A percentile compares a stretch with the other conserved stretches of the same genome.
phyloP scores from a whole-genome alignment of 1,140 invertebrate genomes.

The Orussus abietinus region DNA sequence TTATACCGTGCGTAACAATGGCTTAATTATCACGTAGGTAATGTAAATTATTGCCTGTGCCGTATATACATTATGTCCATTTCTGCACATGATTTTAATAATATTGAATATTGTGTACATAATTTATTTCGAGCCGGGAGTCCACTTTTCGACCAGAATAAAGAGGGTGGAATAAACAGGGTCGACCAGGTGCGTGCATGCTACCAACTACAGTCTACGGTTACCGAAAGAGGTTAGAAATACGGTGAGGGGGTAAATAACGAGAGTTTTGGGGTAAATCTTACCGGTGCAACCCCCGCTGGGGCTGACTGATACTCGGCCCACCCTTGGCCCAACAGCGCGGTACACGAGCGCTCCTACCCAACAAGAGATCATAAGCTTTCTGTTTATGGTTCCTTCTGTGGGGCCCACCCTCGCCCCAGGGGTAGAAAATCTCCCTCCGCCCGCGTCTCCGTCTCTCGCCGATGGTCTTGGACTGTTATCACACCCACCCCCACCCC shows the following conservation, averaged over 20 bases:
- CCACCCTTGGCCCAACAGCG: conserved; percentile 50
- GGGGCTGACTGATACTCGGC: conserved; percentile 50
- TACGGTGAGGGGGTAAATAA: conserved; percentile 26
- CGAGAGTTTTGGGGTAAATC: conserved; percentile 42
- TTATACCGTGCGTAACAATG: too few relatives aligned
- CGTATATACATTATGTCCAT: too few relatives aligned
- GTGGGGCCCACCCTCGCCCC: neutral
- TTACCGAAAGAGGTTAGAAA: conserved; percentile 34
- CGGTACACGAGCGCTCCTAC: conserved; percentile 53
- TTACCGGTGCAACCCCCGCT: conserved; percentile 54
- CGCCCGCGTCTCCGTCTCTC: too few relatives aligned
- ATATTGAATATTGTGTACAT: too few relatives aligned
- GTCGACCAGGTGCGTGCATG: conserved; percentile 25
- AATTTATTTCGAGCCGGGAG: too few relatives aligned
- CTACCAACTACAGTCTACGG: conserved; percentile 49
- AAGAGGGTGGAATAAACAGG: neutral
- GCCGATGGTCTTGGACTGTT: too few relatives aligned
- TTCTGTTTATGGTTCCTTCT: neutral
- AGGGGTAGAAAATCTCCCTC: too few relatives aligned
- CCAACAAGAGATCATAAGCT: conserved; percentile 45
- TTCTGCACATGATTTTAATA: too few relatives aligned
- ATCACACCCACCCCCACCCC: too few relatives aligned
- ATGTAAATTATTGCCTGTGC: too few relatives aligned
- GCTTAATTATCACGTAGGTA: too few relatives aligned
- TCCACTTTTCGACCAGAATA: too few relatives aligned